Base-by-base conservation (phyloP, 37 sponge, comb jelly and placozoan genomes). In the Diacarnus erythraeanus region DNA sequence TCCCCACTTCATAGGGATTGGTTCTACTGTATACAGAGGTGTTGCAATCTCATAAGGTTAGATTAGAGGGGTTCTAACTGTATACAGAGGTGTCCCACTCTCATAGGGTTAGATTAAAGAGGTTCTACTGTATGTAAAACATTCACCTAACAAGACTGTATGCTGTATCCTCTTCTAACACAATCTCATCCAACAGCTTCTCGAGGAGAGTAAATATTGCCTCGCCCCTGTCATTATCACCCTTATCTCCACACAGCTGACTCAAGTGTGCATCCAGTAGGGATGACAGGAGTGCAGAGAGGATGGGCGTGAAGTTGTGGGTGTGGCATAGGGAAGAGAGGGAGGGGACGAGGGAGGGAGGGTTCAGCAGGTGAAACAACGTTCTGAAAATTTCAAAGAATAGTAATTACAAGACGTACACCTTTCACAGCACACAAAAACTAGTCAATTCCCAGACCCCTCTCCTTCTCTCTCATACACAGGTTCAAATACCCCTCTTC, bases 241-340 rank as follows among this genome's bases (percentile, higher is more conserved):
- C 75, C 25, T 39, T 3, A 22, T 71, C 39, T n/a, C 25, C 80
- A 69, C 69, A 44, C 37, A 80, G 72, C 35, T 71, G 59, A 38
- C n/a, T 22, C 25, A 73, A 73, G 65, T 82, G 85, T 0, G 42
- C 54, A 25, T 29, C 37, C 34, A 84, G 18, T 21, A 84, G 85
- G 17, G 85, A 76, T 21, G 78, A 61, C 29, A 70, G 38, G 18
- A 84, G 71, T 0, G 37, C 12, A 6, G 23, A 38, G 0, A 84
- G 30, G 54, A 84, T 44, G 5, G 71, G 78, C 8, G 80, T n/a
- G 57, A 86, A 33, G 44, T 18, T 39, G 68, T 79, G 66, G 26
- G 74, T 30, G 30, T 67, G 67, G 23, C 54, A 60, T 22, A 86
- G 41, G 23, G 58, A 21, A 33, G 80, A 65, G 27, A 86, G 75